Percentiles rank a stretch among this genome's conserved stretches.
phyloP scores from a whole-genome alignment of 2,113 vertebrate genomes.

The Datnioides undecimradiatus region DNA sequence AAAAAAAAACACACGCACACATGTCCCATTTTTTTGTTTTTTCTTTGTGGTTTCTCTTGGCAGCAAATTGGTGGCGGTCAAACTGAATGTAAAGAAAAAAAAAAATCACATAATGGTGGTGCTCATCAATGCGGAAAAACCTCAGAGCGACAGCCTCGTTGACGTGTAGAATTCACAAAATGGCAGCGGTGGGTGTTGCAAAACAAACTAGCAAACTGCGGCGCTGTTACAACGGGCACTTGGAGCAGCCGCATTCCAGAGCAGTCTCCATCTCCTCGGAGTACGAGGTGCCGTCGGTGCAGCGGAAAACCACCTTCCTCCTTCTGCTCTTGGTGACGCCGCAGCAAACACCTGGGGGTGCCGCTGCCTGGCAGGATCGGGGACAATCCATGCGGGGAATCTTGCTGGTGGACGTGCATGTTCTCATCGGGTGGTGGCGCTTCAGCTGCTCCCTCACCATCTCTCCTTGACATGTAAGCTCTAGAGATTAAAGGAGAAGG shows the following conservation, averaged over 20 bases:
- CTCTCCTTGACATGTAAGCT: constrained; percentile 90
- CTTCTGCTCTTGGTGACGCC: constrained; percentile 89
- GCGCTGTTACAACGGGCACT: constrained; percentile 86
- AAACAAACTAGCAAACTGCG: constrained; percentile 32
- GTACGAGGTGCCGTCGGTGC: constrained; percentile 91
- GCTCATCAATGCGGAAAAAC: constrained; percentile 48
- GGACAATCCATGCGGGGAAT: constrained; percentile 90
- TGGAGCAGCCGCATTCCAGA: constrained; percentile 92
- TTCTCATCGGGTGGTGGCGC: constrained; percentile 88
- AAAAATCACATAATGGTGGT: constrained; percentile 53
- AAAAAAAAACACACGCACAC: constrained; percentile 72
- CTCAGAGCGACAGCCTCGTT: constrained; percentile 52
- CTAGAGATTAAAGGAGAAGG: constrained; percentile 72
- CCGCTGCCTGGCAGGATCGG: constrained; percentile 82
- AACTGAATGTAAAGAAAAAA: constrained; percentile 51
- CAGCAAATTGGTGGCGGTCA: constrained; percentile 63
- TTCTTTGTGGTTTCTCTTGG: constrained; percentile 59
- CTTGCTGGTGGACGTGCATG: constrained; percentile 88
- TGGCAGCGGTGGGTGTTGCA: constrained; percentile 60
- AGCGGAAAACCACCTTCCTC: constrained; percentile 94
- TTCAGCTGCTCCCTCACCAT: constrained; percentile 91
- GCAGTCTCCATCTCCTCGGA: constrained; percentile 94
- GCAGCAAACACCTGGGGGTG: constrained; percentile 88
- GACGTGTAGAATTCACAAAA: constrained; percentile 67
- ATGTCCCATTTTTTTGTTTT: constrained; percentile 80